A percentile compares a stretch with the other conserved stretches of the same genome.
phyloP scores from a whole-genome alignment of 2,888 invertebrate species.

The Sphaerophoria taeniata region DNA sequence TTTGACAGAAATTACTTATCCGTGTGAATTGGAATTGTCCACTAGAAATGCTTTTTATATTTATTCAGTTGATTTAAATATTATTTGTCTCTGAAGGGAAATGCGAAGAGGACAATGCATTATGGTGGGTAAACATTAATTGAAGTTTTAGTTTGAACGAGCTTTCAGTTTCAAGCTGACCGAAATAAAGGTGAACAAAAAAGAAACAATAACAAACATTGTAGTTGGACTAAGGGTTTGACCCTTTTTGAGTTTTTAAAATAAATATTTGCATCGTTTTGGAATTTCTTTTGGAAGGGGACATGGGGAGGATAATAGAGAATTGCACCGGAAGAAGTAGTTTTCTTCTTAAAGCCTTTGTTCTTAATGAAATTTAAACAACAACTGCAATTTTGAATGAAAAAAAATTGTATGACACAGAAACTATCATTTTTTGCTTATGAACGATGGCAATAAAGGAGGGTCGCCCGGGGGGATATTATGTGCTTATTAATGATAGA shows the following conservation, averaged over 20 bases:
- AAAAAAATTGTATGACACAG: not conserved
- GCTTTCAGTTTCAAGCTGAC: not conserved
- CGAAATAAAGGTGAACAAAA: constrained; percentile 42
- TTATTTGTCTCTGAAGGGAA: not conserved
- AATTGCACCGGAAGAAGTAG: too few relatives aligned
- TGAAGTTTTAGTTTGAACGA: constrained; percentile 31
- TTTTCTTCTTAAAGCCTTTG: not conserved
- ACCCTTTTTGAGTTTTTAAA: constrained; percentile 36
- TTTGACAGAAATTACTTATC: constrained; percentile 18
- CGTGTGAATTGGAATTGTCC: constrained; percentile 7
- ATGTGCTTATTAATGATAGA: not conserved
- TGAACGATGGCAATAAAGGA: too few relatives aligned
- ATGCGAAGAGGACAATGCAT: not conserved
- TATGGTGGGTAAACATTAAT: constrained; percentile 18
- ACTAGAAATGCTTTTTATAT: constrained; percentile 18
- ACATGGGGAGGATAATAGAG: too few relatives aligned
- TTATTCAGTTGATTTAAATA: constrained; percentile 48
- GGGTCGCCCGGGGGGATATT: constrained; percentile 41
- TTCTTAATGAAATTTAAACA: not conserved
- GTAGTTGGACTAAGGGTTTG: constrained; percentile 24
- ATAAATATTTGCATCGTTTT: not conserved
- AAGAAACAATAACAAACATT: constrained; percentile 33
- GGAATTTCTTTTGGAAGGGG: too few relatives aligned
- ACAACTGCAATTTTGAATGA: not conserved
- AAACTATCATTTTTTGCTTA: not conserved